These are phyloP conservation scores for Polypedilum pembai DNA, from an alignment of 1,140 invertebrate genomes.

Conservation along the genomic window DNA sequence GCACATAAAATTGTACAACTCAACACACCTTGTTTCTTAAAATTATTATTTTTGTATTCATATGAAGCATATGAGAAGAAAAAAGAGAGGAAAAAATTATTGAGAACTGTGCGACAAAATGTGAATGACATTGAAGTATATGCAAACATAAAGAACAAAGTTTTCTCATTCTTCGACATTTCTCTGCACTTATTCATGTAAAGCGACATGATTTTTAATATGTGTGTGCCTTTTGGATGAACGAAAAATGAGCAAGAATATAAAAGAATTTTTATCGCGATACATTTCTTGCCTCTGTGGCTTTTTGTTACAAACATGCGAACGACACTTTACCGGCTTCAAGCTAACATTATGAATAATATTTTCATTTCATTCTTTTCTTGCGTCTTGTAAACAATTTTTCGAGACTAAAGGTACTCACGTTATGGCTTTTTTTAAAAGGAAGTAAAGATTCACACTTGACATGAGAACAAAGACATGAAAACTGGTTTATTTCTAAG, in stretches of 20 bases:
- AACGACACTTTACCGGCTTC: slow-evolving; percentile 3
- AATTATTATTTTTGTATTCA: background rate
- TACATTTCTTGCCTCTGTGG: slow-evolving; percentile 11
- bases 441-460: too few relatives aligned
- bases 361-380: background rate
- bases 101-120: background rate
- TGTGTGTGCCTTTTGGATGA: background rate
- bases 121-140: slow-evolving; percentile 10
- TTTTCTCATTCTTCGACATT: slow-evolving; percentile 3
- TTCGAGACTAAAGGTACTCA: too few relatives aligned
- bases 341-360: background rate
- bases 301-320: background rate
- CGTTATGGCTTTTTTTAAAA: too few relatives aligned
- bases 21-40: background rate
- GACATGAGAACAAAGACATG: too few relatives aligned
- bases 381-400: too few relatives aligned
- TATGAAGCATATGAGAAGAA: background rate
- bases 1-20: too few relatives aligned
- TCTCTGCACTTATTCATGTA: background rate
- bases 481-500: too few relatives aligned
- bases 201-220: background rate
- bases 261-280: slow-evolving; percentile 12
- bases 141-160: background rate
- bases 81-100: background rate
- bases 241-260: background rate